phyloP scores from a whole-genome alignment of 2,113 vertebrate species.

The Etia nguti region DNA sequence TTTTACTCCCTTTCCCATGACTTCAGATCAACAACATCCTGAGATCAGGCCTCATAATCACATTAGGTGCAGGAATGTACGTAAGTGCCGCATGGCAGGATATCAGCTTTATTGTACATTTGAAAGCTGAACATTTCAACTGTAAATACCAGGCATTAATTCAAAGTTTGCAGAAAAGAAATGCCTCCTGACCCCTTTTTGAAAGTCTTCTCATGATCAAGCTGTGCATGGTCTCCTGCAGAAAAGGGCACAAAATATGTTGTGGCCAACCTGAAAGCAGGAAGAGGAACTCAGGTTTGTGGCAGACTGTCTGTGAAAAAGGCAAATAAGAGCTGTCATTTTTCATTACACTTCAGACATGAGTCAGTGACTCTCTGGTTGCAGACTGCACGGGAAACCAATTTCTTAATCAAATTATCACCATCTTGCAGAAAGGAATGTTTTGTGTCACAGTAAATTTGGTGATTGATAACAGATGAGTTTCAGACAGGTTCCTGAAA shows the following conservation, averaged over 20 bases:
- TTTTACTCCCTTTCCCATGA: neutral
- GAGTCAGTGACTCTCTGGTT: conserved; percentile 26
- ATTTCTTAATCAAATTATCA: conserved; percentile 27
- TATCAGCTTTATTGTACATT: conserved; percentile 20
- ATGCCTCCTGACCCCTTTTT: neutral
- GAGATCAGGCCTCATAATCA: conserved; percentile 54
- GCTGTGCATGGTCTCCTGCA: neutral
- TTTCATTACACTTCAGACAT: conserved; percentile 27
- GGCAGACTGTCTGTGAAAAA: conserved; percentile 1
- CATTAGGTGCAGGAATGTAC: conserved; percentile 58
- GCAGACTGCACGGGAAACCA: conserved; percentile 35
- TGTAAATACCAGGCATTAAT: neutral
- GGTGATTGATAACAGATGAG: neutral
- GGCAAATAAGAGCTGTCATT: conserved; percentile 32
- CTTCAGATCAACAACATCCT: conserved; percentile 30
- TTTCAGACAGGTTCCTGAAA: neutral
- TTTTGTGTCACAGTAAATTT: neutral
- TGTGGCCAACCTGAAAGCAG: neutral
- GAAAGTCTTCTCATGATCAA: neutral
- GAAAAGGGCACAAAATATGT: neutral
- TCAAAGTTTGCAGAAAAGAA: neutral
- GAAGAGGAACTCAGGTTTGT: conserved; percentile 16
- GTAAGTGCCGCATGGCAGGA: conserved; percentile 1
- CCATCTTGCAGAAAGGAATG: neutral
- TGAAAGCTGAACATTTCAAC: neutral